These are phyloP conservation scores for Oreochromis aureus DNA, from an alignment of 2,113 vertebrate genomes.

Conservation along the genomic window DNA sequence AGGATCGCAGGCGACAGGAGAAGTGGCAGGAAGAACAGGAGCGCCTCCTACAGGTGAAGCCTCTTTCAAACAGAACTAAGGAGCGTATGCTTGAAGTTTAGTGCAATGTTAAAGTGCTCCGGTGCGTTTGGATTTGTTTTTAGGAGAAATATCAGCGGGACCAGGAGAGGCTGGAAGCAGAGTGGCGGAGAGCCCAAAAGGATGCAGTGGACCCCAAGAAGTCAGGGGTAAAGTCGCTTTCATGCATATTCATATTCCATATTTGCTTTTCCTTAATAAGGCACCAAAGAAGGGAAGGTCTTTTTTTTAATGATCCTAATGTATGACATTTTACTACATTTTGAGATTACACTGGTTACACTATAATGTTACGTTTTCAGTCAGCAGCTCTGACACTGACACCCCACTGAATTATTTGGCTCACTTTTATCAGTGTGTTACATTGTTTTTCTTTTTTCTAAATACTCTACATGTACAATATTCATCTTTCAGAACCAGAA, in stretches of 20 bases:
- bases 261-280: background rate
- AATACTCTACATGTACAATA: background rate
- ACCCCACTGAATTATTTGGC: background rate
- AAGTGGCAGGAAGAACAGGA: slow-evolving; percentile 97
- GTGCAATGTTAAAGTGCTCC: background rate
- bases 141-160: slow-evolving; percentile 89
- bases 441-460: background rate
- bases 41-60: slow-evolving; percentile 84
- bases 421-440: background rate
- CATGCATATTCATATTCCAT: background rate
- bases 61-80: background rate
- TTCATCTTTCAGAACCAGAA: slow-evolving; percentile 59
- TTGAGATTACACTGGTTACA: background rate
- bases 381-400: background rate
- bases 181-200: slow-evolving; percentile 83
- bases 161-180: slow-evolving; percentile 85
- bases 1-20: slow-evolving; percentile 85
- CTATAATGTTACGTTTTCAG: background rate
- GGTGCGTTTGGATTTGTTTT: background rate
- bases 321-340: background rate
- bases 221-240: slow-evolving; percentile 1
- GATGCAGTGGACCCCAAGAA: slow-evolving; percentile 73
- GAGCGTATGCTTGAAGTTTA: background rate
- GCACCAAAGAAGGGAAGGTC: background rate
- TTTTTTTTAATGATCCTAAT: background rate